A percentile compares a stretch with the other conserved stretches of the same genome.
Evolutionary conservation across 1,140 invertebrate species (phyloP).

Genomic region (Neodiprion virginianus): DNA sequence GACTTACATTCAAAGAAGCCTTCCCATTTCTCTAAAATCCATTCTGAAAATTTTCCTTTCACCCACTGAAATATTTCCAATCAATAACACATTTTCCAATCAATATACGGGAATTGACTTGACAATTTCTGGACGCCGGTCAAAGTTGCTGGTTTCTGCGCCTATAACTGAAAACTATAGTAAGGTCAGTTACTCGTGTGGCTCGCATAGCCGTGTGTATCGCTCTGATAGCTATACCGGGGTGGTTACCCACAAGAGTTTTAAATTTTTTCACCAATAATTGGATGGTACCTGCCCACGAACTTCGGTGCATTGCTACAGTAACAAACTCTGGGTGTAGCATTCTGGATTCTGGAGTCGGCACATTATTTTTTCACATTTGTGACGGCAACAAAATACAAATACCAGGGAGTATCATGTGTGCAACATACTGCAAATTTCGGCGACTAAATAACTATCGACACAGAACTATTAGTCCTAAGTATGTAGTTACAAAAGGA

Average conservation of each 20-base stretch:
- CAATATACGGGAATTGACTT: neutral
- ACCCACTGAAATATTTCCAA: slow-evolving; percentile 13
- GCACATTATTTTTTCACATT: too few species aligned
- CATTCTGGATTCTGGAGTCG: too few species aligned
- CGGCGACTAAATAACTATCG: too few species aligned
- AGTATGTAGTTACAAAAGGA: too few species aligned
- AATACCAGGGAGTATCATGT: too few species aligned
- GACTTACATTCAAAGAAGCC: slow-evolving; percentile 14
- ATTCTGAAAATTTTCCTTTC: slow-evolving; percentile 3
- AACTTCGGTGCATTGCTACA: too few species aligned
- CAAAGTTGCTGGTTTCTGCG: neutral
- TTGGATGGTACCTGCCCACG: too few species aligned
- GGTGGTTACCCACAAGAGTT: neutral
- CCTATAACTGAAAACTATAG: neutral
- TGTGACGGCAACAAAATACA: too few species aligned
- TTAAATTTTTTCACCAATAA: too few species aligned
- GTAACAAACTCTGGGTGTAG: too few species aligned
- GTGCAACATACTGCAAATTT: too few species aligned
- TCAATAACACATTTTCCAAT: slow-evolving; percentile 6
- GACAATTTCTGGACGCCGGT: slow-evolving; percentile 11
- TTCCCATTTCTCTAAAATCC: slow-evolving; percentile 13
- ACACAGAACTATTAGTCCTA: too few species aligned
- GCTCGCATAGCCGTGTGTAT: neutral
- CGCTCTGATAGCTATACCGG: neutral
- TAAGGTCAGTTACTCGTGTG: neutral